Evolutionary conservation across 2,113 vertebrate genomes (phyloP).

Genomic region (Synchiropus splendidus): DNA sequence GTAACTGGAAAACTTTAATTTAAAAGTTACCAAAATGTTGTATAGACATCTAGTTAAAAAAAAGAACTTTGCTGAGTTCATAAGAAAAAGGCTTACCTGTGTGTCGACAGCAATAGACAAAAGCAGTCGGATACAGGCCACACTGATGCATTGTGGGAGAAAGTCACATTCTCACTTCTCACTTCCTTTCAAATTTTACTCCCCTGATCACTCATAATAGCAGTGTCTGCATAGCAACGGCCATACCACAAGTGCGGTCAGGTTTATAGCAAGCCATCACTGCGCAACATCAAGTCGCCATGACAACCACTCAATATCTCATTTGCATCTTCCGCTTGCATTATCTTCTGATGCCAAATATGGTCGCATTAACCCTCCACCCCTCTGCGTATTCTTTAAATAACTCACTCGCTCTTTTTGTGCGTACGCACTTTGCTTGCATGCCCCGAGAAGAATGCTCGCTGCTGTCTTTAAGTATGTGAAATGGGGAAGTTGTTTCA

Average conservation of each 20-base stretch:
- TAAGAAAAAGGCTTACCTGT: constrained; percentile 52
- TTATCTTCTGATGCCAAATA: constrained; percentile 57
- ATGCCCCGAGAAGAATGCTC: not conserved
- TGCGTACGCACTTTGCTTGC: constrained; percentile 34
- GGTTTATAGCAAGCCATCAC: constrained; percentile 55
- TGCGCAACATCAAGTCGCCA: constrained; percentile 62
- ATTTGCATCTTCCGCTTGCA: constrained; percentile 63
- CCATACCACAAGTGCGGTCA: constrained; percentile 59
- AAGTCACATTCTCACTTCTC: constrained; percentile 39
- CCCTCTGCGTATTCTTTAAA: constrained; percentile 15
- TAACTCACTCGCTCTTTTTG: constrained; percentile 13
- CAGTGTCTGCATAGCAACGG: constrained; percentile 61
- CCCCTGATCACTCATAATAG: constrained; percentile 52
- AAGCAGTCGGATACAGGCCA: constrained; percentile 54
- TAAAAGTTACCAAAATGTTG: no score
- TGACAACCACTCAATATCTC: constrained; percentile 59
- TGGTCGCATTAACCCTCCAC: constrained; percentile 32
- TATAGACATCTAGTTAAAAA: no score
- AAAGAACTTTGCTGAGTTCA: no score
- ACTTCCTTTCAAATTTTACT: constrained; percentile 36
- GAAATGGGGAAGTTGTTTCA: constrained; percentile 52
- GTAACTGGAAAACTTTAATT: no score
- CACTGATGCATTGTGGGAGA: constrained; percentile 58
- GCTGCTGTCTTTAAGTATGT: constrained; percentile 5
- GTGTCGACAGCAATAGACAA: constrained; percentile 48